Percentiles rank a stretch among this genome's conserved stretches.
Evolutionary conservation across 2,113 vertebrate genomes (phyloP).

Genomic region (Leucopsar rothschildi): DNA sequence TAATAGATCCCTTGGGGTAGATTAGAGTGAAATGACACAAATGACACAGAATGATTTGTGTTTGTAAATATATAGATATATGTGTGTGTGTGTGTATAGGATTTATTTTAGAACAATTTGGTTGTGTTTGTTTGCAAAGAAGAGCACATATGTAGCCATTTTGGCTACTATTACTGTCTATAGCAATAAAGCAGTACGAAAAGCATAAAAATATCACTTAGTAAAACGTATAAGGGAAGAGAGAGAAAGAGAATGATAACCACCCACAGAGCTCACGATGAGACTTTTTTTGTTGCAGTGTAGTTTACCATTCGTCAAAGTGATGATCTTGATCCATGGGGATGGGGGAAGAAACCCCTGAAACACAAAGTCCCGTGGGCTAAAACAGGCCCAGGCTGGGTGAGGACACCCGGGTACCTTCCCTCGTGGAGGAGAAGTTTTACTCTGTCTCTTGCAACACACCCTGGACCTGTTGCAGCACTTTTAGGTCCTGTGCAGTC

Average conservation of each 20-base stretch:
- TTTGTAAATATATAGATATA: not conserved
- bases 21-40: not conserved
- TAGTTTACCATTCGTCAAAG: not conserved
- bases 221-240: not conserved
- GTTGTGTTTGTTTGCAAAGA: not conserved
- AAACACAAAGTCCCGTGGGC: not conserved
- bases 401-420: rapidly evolving
- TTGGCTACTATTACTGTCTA: not conserved
- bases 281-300: not conserved
- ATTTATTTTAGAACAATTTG: not conserved
- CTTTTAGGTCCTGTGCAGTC: not conserved
- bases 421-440: not conserved
- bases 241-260: not conserved
- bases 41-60: not conserved
- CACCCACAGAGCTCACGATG: rapidly evolving
- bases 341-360: not conserved
- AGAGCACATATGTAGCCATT: rapidly evolving
- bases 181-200: not conserved
- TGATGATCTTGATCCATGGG: not conserved
- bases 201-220: not conserved
- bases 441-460: no score
- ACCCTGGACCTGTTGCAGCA: not conserved
- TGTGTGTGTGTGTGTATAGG: not conserved
- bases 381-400: not conserved
- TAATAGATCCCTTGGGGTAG: not conserved